Conservation (phyloP, 1,140 invertebrate genomes). For the Ylistrum balloti region DNA sequence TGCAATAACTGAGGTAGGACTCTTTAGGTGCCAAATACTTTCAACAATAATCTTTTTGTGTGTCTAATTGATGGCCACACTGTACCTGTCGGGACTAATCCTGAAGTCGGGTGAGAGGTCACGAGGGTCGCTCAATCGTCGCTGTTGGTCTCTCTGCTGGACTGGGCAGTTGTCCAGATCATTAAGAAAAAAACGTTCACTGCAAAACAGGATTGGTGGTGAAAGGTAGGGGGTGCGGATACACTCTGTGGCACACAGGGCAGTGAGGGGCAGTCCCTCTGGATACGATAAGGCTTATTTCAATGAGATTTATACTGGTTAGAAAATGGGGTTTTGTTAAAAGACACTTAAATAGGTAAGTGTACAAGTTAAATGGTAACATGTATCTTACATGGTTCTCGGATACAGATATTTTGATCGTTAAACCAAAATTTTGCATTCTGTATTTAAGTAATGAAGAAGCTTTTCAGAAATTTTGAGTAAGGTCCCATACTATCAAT, state of each 20-base stretch:
- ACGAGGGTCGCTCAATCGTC: slow-evolving; percentile 59
- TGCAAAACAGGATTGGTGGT: slow-evolving; percentile 49
- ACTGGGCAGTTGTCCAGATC: slow-evolving; percentile 46
- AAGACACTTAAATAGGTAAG: too few species aligned
- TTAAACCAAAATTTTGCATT: too few species aligned
- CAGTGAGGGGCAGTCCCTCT: background rate
- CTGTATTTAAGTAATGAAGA: too few species aligned
- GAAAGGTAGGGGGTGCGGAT: background rate
- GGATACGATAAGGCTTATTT: too few species aligned
- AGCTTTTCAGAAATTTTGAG: too few species aligned
- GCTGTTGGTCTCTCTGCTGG: slow-evolving; percentile 43
- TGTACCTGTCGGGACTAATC: background rate
- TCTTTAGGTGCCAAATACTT: background rate
- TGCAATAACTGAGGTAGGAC: background rate
- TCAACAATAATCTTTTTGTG: background rate
- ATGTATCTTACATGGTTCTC: too few species aligned
- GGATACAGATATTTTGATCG: too few species aligned
- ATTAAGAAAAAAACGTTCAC: slow-evolving; percentile 57
- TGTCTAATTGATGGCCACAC: background rate
- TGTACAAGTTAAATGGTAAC: too few species aligned
- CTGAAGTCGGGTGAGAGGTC: slow-evolving; percentile 58
- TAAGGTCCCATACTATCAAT: too few species aligned
- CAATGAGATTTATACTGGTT: too few species aligned
- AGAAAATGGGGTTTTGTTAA: too few species aligned
- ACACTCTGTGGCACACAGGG: slow-evolving; percentile 12